phyloP scores from a whole-genome alignment of 2,888 invertebrate genomes.

The Protonemura montana region DNA sequence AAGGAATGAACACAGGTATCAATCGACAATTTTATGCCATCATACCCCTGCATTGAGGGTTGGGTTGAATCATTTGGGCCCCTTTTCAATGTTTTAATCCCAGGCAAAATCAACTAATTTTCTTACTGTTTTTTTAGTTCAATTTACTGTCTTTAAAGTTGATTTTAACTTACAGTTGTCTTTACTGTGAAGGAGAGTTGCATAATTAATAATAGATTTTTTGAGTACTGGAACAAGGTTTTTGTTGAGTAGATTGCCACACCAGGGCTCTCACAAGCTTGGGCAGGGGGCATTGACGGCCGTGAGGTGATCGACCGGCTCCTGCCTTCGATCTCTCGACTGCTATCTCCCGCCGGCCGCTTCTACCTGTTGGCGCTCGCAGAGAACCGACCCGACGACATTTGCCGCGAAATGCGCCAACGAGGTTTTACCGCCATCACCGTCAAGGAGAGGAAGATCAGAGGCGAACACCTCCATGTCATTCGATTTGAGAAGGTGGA shows the following conservation, averaged over 20 bases:
- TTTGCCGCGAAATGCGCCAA: slow-evolving; percentile 67
- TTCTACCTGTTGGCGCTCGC: slow-evolving; percentile 89
- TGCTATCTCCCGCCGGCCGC: slow-evolving; percentile 77
- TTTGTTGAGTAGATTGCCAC: slow-evolving; percentile 49
- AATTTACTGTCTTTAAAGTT: too few species aligned
- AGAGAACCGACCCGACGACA: slow-evolving; percentile 84
- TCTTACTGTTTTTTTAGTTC: too few species aligned
- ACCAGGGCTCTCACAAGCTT: slow-evolving; percentile 64
- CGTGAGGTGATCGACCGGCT: slow-evolving; percentile 67
- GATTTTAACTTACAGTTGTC: too few species aligned
- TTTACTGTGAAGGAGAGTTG: too few species aligned
- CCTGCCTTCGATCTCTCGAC: slow-evolving; percentile 71
- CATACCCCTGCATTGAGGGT: too few species aligned
- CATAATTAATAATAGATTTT: too few species aligned
- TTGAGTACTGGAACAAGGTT: too few species aligned
- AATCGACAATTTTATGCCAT: too few species aligned
- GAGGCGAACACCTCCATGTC: slow-evolving; percentile 87
- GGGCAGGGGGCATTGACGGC: slow-evolving; percentile 82
- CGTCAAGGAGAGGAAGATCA: slow-evolving; percentile 78
- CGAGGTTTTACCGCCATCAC: slow-evolving; percentile 68
- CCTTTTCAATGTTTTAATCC: too few species aligned
- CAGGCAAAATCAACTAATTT: too few species aligned
- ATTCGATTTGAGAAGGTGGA: slow-evolving; percentile 66
- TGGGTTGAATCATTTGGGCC: too few species aligned
- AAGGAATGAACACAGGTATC: too few species aligned